Evolutionary conservation across 2,888 invertebrate genomes (phyloP), one percentile per base, ranked within the genome.

Genomic region (Xylota sylvarum): DNA sequence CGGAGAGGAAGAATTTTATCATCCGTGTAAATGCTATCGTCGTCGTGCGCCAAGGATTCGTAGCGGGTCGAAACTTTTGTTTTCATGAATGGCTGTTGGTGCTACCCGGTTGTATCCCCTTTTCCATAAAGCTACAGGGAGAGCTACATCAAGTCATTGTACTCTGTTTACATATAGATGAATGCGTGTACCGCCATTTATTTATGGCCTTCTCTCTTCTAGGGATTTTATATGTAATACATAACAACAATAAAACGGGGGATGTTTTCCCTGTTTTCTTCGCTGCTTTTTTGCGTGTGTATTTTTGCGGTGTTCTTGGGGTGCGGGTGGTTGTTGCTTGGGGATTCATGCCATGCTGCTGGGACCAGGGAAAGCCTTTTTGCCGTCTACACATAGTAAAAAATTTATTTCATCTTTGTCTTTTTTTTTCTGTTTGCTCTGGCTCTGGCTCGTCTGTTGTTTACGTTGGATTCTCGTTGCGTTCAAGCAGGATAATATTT

Each of bases 331-430:
- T 87, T 89, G 92, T 91, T 91, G 92, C 92, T 92, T 90, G 91
- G 92, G 92, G 92, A 92, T 90, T 92, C 90, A 89, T 90, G 91
- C 91, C 92, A 92, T 91, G 92, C 92, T 92, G 91, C 88, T 92
- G 92, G 92, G 92, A 92, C 91, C 90, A 90, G 90, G 92, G 91
- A 91, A 91, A 90, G 90, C 90, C 91, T 90, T 91, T 64, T 81
- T 80, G 65, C 60, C 72, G 81, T 81, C 72, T 86, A 56, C 77
- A 62, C 60, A 78, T 64, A 70, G 67, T 81, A 76, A 76, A 88
- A 88, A 88, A 86, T 88, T 81, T 88, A 88, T 88, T 87, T 88
- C 88, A 85, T 82, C 73, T 69, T 43, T 40, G 10, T 77, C 46
- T 64, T 52, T 67, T 52, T 62, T 52, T 70, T 70, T 48, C 40